These are phyloP conservation scores for Agrotis clavis DNA, from an alignment of 2,888 invertebrate species.

Conservation along the genomic window DNA sequence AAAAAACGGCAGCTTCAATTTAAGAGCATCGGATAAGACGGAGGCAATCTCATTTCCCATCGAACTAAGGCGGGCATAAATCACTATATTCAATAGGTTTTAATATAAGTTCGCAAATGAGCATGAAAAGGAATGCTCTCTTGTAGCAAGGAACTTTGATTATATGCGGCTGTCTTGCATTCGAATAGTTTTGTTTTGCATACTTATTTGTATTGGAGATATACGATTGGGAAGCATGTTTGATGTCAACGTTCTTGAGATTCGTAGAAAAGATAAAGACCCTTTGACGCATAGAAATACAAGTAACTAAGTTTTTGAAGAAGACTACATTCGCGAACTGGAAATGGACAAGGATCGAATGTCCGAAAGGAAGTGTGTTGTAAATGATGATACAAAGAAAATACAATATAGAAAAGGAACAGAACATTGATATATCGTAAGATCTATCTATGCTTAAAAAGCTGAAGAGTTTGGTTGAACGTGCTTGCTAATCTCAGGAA, in stretches of 20 bases:
- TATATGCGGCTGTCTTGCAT: slow-evolving; percentile 68
- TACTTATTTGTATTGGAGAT: slow-evolving; percentile 20
- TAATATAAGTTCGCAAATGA: slow-evolving; percentile 62
- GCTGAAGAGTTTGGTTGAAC: no score
- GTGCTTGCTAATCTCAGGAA: no score
- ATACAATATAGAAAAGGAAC: no score
- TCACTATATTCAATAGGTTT: slow-evolving; percentile 71
- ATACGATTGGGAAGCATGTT: not conserved
- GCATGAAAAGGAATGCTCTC: slow-evolving; percentile 51
- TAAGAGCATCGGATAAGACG: slow-evolving; percentile 61
- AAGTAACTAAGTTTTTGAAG: not conserved
- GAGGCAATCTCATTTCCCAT: slow-evolving; percentile 60
- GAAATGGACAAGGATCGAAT: no score
- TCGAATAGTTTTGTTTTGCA: slow-evolving; percentile 69
- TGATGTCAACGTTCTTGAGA: not conserved
- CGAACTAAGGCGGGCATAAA: slow-evolving; percentile 65
- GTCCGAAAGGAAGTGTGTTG: no score
- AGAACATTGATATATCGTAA: no score
- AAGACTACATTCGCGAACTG: not conserved
- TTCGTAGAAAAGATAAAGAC: not conserved
- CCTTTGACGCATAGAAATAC: no score
- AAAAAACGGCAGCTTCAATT: slow-evolving; percentile 55
- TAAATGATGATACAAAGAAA: no score
- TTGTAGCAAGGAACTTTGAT: slow-evolving; percentile 59
- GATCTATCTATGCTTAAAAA: no score